Evolutionary conservation across 2,888 invertebrate genomes (phyloP).

Genomic region (Lepidochrysops patricia): DNA sequence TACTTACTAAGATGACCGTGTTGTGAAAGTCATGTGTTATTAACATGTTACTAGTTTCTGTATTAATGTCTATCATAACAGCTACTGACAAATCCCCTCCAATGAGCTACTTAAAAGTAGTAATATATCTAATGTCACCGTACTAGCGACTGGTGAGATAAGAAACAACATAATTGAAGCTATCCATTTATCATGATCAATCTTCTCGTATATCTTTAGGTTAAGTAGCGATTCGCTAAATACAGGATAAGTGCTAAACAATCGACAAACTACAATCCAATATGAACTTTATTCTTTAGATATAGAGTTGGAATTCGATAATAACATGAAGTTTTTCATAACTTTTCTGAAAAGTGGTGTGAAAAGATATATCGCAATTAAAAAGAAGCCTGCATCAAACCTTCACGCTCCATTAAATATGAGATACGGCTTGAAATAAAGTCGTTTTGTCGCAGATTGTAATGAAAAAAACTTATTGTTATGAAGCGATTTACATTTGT

Average conservation of each 20-base stretch:
- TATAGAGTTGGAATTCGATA: background rate
- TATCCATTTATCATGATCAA: slow-evolving; percentile 23
- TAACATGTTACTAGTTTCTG: too few species aligned
- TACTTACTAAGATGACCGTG: too few species aligned
- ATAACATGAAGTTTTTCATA: background rate
- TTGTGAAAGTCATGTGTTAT: too few species aligned
- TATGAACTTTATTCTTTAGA: background rate
- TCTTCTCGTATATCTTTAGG: slow-evolving; percentile 18
- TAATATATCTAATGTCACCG: slow-evolving; percentile 10
- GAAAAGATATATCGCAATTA: slow-evolving; percentile 8
- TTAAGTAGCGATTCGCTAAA: slow-evolving; percentile 18
- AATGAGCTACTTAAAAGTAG: slow-evolving; percentile 9
- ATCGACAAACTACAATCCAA: background rate
- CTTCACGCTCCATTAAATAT: slow-evolving; percentile 2
- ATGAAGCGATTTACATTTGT: background rate
- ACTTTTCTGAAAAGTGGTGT: slow-evolving; percentile 1
- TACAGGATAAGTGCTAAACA: slow-evolving; percentile 15
- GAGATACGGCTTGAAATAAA: background rate
- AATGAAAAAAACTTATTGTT: slow-evolving; percentile 3
- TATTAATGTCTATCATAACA: background rate
- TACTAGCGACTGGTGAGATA: slow-evolving; percentile 18
- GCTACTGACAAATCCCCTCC: slow-evolving; percentile 1
- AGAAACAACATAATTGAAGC: slow-evolving; percentile 21
- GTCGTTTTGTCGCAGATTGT: background rate
- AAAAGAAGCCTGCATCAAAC: slow-evolving; percentile 1